Base-by-base conservation (phyloP, 2,888 invertebrate genomes). In the Gisinianus flammeolus region DNA sequence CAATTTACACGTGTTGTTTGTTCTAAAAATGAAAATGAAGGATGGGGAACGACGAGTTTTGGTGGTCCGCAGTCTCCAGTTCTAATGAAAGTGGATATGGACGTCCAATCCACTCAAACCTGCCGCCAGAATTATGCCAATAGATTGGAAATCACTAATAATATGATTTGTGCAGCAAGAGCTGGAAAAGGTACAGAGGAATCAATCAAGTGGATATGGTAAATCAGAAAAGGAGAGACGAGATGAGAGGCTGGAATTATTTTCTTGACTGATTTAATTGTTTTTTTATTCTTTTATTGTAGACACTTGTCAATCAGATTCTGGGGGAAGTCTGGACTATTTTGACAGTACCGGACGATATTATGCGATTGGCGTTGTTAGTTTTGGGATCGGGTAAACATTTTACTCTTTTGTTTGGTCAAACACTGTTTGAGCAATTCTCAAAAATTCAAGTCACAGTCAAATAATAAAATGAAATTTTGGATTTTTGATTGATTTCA, bases 11-110 rank as follows among this genome's bases (percentile, higher is more conserved):
- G 22, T 4, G n/a, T 56, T n/a, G 6, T 56, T 6, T n/a, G 5
- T 12, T 12, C 4, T 56, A n/a, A 5, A n/a, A n/a, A 10, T 56
- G 56, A 22, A 8, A 56, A 56, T 24, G 3, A 5, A 62, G 62
- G 83, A 28, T 83, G 83, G 83, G 82, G 83, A 30, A 56, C 66
- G 2, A 6, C 10, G 4, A 52, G 4, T 16, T 66, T 35, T 58
- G 78, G 67, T 19, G 72, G 69, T 19, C 33, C 56, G 2, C 69
- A 33, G 16, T 69, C 76, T 10, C 2, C 12, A 8, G 30, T 31
- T 0, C 22, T 76, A 19, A 8, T 10, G n/a, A 71, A 77, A 28
- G 33, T 62, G n/a, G 26, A 44, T 24, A 16, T 77, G 5, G 16
- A 12, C 0, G 44, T 58, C 4, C 31, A 26, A 10, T 22, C 6